Evolutionary conservation across 2,113 vertebrate species (phyloP), one percentile per base, ranked within the genome.

Genomic region (Madoqua kirkii): DNA sequence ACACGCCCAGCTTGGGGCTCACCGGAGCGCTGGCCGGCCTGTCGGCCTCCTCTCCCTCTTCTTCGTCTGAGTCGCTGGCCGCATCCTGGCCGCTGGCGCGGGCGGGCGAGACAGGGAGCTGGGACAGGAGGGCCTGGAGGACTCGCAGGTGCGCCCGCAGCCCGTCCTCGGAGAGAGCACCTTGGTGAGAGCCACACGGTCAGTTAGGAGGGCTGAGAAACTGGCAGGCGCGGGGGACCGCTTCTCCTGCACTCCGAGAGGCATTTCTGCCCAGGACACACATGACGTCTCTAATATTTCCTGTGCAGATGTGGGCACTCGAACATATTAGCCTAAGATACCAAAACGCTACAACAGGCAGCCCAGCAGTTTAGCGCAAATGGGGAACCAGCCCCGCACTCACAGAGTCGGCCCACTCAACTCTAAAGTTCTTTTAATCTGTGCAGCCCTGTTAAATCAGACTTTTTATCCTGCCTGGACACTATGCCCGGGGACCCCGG

Each of bases 51-150:
- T 99, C 99, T 36, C 99, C 99, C 29, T 99, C 99, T 2, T 99
- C 99, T 98, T 99, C 99, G 0, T 99, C 99, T 0, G 99, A 99
- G 98, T 99, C 99, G 15, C 99, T 99, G 98, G 96, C 97, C 17
- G 99, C 98, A 95, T 99, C 99, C 4, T 99, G 99, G 87, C 99
- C 98, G 87, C 98, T 98, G 97, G 98, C 89, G 94, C 97, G 98
- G 98, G 99, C 98, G 96, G 99, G 97, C 0, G 99, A 99, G 64
- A 99, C 99, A 0, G 99, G 99, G 50, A 99, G 98, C 98, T 99
- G 99, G 0, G 99, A 99, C 60, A 99, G 99, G 71, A 99, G 99
- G 12, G 99, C 98, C 33, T 99, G 99, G 57, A 99, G 99, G 59
- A 99, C 99, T 10, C 99, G 99, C 55, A 99, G 98, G 97, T 99